Evolutionary conservation across 2,888 invertebrate genomes (phyloP).

Genomic region (Xanthia togata): DNA sequence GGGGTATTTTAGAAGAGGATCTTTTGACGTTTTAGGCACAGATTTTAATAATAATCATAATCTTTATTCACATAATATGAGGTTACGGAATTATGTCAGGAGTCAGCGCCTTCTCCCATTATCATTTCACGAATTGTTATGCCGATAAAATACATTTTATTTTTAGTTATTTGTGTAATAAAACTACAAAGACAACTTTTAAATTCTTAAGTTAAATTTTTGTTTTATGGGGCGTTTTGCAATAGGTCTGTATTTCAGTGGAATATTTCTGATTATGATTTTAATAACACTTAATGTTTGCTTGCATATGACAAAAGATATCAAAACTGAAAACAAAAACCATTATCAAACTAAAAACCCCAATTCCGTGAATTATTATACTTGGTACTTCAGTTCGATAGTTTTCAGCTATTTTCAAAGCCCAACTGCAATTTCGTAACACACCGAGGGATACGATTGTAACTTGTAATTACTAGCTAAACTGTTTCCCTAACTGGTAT

Average conservation of each 20-base stretch:
- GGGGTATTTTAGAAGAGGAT: neutral
- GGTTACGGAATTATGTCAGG: too few relatives aligned
- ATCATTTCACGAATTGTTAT: too few relatives aligned
- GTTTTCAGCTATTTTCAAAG: constrained; percentile 8
- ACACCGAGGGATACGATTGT: constrained; percentile 24
- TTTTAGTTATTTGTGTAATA: neutral
- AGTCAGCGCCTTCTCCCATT: too few relatives aligned
- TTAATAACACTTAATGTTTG: neutral
- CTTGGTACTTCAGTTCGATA: neutral
- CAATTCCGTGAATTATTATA: constrained; percentile 34
- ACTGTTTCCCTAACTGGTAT: constrained; percentile 35
- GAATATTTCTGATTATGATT: neutral
- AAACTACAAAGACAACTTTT: neutral
- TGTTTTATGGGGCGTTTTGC: neutral
- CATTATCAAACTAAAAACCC: neutral
- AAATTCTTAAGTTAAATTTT: neutral
- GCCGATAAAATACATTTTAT: too few relatives aligned
- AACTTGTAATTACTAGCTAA: constrained; percentile 51
- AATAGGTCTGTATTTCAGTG: neutral
- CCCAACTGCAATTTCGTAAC: constrained; percentile 39
- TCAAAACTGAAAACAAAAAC: neutral
- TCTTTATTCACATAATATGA: too few relatives aligned
- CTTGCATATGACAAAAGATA: neutral
- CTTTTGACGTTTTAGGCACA: neutral
- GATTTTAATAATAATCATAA: neutral